Evolutionary conservation across 1,140 invertebrate species (phyloP).

Genomic region (Trachymyrmex cornetzi): DNA sequence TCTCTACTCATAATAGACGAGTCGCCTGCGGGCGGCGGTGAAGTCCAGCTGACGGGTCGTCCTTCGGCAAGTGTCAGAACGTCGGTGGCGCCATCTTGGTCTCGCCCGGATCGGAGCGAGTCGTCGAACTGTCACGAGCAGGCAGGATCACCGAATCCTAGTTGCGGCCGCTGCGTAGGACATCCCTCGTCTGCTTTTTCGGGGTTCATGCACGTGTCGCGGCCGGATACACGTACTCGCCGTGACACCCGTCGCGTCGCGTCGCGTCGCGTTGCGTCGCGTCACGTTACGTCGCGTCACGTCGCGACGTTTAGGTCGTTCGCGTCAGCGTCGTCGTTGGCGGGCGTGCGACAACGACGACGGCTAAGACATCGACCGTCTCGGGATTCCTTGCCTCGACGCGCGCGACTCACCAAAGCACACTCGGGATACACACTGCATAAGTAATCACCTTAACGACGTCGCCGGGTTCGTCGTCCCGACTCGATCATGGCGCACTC

Average conservation of each 20-base stretch:
- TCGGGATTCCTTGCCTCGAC: background rate
- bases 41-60: conserved; percentile 80
- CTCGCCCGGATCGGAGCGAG: conserved; percentile 65
- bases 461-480: conserved; percentile 52
- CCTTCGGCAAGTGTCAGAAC: conserved; percentile 82
- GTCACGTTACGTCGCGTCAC: conserved; percentile 15
- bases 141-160: conserved; percentile 74
- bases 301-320: conserved; percentile 13
- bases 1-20: conserved; percentile 84
- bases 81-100: conserved; percentile 83
- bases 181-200: conserved; percentile 5
- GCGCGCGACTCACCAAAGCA: conserved; percentile 35
- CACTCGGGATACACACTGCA: conserved; percentile 44
- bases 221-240: conserved; percentile 3
- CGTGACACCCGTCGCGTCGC: conserved; percentile 2
- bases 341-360: background rate
- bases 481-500: conserved; percentile 52
- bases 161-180: background rate
- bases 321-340: conserved; percentile 33
- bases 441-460: conserved; percentile 22
- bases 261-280: conserved; percentile 15
- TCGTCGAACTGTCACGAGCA: conserved; percentile 83
- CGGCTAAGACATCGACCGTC: background rate
- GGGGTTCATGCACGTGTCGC: conserved; percentile 14
- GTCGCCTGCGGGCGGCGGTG: conserved; percentile 56